phyloP scores from a whole-genome alignment of 2,797 vertebrate species.

The Acanthornis magna region DNA sequence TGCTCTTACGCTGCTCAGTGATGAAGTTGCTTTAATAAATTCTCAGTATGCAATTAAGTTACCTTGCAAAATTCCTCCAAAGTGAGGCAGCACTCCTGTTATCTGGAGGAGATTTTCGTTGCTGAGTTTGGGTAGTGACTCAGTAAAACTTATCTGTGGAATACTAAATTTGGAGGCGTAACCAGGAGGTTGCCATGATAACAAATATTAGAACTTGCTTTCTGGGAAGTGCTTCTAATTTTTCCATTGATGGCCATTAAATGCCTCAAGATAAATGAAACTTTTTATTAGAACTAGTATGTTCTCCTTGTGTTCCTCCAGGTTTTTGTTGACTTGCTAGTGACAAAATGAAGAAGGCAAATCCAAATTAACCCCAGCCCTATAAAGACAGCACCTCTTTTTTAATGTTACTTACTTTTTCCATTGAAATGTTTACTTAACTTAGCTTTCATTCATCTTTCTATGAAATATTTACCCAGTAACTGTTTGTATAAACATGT shows the following conservation, averaged over 20 bases:
- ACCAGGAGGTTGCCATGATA: slow-evolving; percentile 57
- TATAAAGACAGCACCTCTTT: not conserved
- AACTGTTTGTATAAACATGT: not conserved
- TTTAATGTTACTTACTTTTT: not conserved
- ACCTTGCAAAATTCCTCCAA: slow-evolving; percentile 31
- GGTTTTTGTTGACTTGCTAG: not conserved
- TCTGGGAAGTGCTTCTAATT: slow-evolving; percentile 50
- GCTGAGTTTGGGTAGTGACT: slow-evolving; percentile 51
- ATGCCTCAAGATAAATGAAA: slow-evolving; percentile 37
- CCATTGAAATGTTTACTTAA: not conserved
- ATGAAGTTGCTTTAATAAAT: slow-evolving; percentile 11
- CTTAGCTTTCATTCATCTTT: slow-evolving; percentile 18
- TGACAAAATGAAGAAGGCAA: not conserved
- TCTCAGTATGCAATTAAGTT: not conserved
- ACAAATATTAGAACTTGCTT: slow-evolving; percentile 48
- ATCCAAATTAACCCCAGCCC: not conserved
- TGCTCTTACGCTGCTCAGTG: not conserved
- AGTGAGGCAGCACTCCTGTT: slow-evolving; percentile 26
- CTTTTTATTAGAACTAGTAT: not conserved
- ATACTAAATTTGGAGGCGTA: slow-evolving; percentile 62
- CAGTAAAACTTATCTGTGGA: slow-evolving; percentile 52
- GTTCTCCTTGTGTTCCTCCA: not conserved
- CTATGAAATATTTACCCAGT: not conserved
- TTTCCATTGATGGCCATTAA: slow-evolving; percentile 49
- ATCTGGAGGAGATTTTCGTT: slow-evolving; percentile 43